Base-by-base conservation (phyloP, 2,797 vertebrate genomes). In the Apodemus agrarius region DNA sequence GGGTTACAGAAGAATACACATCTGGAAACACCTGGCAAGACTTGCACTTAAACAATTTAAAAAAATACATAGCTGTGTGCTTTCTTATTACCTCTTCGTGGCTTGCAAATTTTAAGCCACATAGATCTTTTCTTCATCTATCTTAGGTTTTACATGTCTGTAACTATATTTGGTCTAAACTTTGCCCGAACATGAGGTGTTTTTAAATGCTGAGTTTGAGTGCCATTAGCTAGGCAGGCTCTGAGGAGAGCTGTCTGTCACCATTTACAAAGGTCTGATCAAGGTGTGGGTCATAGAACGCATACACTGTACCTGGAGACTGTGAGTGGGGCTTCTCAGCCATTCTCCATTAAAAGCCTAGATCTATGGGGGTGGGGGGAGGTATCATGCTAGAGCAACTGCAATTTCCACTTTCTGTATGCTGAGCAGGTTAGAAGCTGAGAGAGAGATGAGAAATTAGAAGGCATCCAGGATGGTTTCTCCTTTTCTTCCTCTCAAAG, bases 401-500 rank as follows among this genome's bases (percentile, higher is more conserved):
- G 3, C 4, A 52, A 29, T 16, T 40, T 22, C n/a, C 5, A 0
- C 17, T 46, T 21, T 22, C 54, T 65, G 26, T 52, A 17, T 9
- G 46, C 82, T 54, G 0, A n/a, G 21, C 43, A 81, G 79, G 89
- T 80, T 2, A 75, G 34, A 31, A 24, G 49, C 65, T 13, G 59
- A 83, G 52, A 75, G 76, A 74, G 79, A 72, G 85, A 12, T 82
- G 67, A 69, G 69, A 37, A 19, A 37, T 72, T 37, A 72, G 69
- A 72, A 37, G 69, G 34, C 37, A 37, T 10, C 14, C 69, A 72
- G 12, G 34, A 17, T 14, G 59, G 67, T 37, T 80, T 85, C 43
- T 72, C 57, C 75, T 79, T 89, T 49, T 85, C 80, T 87, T 22
- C 3, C 17, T 67, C 86, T 65, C 40, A 87, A 83, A 74, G 83